Evolutionary conservation across 2,797 vertebrate genomes (phyloP).

Genomic region (Centroberyx gerrardi): DNA sequence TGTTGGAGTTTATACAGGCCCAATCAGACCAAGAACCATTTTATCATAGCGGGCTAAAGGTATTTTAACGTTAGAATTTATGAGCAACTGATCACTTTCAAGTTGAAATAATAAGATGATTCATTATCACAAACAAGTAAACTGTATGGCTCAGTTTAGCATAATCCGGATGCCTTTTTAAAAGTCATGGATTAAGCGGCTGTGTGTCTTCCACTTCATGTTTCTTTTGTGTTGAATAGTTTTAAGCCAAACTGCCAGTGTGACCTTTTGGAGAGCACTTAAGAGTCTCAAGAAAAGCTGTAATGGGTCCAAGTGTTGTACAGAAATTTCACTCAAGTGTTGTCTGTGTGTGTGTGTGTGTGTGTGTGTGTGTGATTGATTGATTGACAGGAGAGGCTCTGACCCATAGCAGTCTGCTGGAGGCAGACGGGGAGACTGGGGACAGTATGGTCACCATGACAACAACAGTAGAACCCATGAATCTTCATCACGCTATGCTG

Average conservation of each 20-base stretch:
- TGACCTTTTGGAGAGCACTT: not conserved
- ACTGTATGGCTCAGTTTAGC: too few relatives aligned
- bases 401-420: slow-evolving; percentile 95
- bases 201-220: not conserved
- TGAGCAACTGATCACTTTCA: not conserved
- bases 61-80: slow-evolving; percentile 12
- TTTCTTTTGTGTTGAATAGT: not conserved
- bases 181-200: not conserved
- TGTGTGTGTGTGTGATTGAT: slow-evolving; percentile 37
- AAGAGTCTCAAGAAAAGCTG: not conserved
- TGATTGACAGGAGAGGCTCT: slow-evolving; percentile 86
- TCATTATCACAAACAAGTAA: too few relatives aligned
- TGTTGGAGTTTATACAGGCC: slow-evolving; percentile 34
- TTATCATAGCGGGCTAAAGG: slow-evolving; percentile 3
- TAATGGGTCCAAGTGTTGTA: not conserved
- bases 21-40: not conserved
- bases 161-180: not conserved
- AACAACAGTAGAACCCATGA: slow-evolving; percentile 90
- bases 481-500: slow-evolving; percentile 92
- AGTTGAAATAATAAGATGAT: too few relatives aligned
- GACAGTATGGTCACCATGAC: slow-evolving; percentile 91
- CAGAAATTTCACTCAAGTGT: not conserved
- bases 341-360: slow-evolving; percentile 14
- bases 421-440: slow-evolving; percentile 88
- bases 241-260: not conserved